Evolutionary conservation across 2,797 vertebrate species (phyloP).

Genomic region (Sebastes minor): DNA sequence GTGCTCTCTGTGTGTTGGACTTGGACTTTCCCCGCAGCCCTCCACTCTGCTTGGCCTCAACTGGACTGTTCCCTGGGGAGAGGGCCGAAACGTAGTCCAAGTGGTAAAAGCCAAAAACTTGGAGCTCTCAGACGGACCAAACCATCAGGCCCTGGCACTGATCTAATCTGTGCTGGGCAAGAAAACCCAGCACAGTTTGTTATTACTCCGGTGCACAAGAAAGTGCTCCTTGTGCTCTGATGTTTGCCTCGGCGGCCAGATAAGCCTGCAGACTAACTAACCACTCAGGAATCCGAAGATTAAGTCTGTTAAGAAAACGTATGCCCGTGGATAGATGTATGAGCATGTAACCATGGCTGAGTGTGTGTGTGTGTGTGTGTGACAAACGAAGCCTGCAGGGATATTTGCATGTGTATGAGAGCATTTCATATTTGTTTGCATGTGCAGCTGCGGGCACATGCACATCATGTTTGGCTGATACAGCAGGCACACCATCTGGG

Average conservation of each 20-base stretch:
- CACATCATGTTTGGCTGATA: conserved; percentile 46
- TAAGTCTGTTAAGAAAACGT: conserved; percentile 47
- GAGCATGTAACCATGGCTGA: conserved; percentile 29
- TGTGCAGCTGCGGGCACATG: conserved; percentile 39
- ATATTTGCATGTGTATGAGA: conserved; percentile 43
- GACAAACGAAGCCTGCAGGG: conserved; percentile 31
- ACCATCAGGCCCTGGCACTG: conserved; percentile 55
- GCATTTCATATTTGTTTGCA: conserved; percentile 42
- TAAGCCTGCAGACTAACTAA: conserved; percentile 63
- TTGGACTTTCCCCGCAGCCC: conserved; percentile 55
- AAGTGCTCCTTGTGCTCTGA: conserved; percentile 57
- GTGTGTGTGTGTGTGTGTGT: conserved; percentile 28
- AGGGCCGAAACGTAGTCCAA: conserved; percentile 53
- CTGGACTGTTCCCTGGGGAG: conserved; percentile 51
- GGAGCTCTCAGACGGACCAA: conserved; percentile 57
- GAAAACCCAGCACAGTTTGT: conserved; percentile 68
- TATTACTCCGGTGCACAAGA: conserved; percentile 60
- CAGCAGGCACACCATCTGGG: conserved; percentile 47
- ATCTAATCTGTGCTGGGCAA: conserved; percentile 73
- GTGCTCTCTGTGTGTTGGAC: conserved; percentile 52
- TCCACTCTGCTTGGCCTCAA: conserved; percentile 36
- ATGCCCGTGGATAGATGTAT: conserved; percentile 26
- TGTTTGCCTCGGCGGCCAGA: conserved; percentile 57
- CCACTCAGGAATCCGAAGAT: conserved; percentile 67
- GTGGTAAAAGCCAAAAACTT: conserved; percentile 59